Evolutionary conservation across 1,140 invertebrate species (phyloP).

Genomic region (Brachionus rotundiformis): DNA sequence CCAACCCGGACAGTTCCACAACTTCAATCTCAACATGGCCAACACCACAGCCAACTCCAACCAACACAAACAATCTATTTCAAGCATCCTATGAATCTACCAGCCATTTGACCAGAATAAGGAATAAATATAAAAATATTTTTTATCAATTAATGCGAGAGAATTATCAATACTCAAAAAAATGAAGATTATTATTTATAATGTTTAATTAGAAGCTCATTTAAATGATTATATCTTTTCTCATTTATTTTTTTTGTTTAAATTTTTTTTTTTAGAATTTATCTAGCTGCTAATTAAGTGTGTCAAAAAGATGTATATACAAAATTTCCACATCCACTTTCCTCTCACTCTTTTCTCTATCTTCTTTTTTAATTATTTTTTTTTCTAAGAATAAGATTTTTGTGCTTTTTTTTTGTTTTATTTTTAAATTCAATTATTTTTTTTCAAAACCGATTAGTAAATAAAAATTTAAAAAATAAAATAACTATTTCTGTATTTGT

Average conservation of each 20-base stretch:
- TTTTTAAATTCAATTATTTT: background rate
- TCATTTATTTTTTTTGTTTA: background rate
- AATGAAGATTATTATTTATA: background rate
- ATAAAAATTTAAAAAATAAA: slow-evolving; percentile 16
- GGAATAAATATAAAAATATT: too few species aligned
- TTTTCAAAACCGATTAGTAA: slow-evolving; percentile 29
- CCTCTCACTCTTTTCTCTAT: background rate
- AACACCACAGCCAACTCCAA: background rate
- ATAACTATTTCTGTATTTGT: background rate
- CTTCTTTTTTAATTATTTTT: slow-evolving; percentile 10
- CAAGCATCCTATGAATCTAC: background rate
- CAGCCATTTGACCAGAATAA: too few species aligned
- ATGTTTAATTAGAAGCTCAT: too few species aligned
- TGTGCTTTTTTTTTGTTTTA: background rate
- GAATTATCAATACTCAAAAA: too few species aligned
- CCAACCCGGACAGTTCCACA: background rate
- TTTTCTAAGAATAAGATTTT: background rate
- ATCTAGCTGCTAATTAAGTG: background rate
- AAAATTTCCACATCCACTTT: background rate
- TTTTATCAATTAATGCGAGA: background rate
- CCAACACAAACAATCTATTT: slow-evolving; percentile 27
- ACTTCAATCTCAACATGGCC: slow-evolving; percentile 4
- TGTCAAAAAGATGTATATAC: background rate
- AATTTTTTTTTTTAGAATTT: background rate
- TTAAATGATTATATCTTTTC: background rate